Evolutionary conservation across 2,888 invertebrate species (phyloP), one percentile per base, ranked within the genome.

Genomic region (Smittia sp.): DNA sequence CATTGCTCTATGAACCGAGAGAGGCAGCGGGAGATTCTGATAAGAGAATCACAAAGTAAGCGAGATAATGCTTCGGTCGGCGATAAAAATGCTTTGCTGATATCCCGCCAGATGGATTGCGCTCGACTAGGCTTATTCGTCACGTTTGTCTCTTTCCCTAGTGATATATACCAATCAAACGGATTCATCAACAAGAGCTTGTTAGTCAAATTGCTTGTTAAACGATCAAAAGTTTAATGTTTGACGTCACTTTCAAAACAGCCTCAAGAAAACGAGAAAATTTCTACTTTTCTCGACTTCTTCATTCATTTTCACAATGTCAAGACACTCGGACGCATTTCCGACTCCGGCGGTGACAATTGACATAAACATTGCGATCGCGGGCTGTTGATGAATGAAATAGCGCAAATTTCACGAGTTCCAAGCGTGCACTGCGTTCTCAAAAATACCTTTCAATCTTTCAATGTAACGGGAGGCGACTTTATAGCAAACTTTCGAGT

Each of bases 401-500:
- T 22, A 72, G 72, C 72, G 72, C 62, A 72, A 72, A 72, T 72
- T 54, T 72, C 58, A 62, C 72, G 32, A 39, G 24, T 62, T 62
- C 22, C 32, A 15, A 54, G 32, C 32, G 58, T 32, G n/a, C 15
- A 32, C 22, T n/a, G 46, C 27, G n/a, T n/a, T n/a, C n/a, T n/a
- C 62, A 15, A 62, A 58, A 38, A 32, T 15, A 62, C 32, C 62
- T 39, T 54, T 22, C 41, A 54, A 54, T 62, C 72, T 72, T 62
- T 15, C 15, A 25, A 15, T 54, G 62, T 72, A 38, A 72, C 54
- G 54, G 32, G n/a, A n/a, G 72, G 72, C 24, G 54, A 62, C 72
- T 72, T 72, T 70, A 70, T 70, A 70, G 70, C 70, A 70, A 72
- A 72, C 72, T 72, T 72, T 63, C 63, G 63, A 25, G 63, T 63